Conservation (phyloP, 2,888 invertebrate species). For the Coecobrya sp. region DNA sequence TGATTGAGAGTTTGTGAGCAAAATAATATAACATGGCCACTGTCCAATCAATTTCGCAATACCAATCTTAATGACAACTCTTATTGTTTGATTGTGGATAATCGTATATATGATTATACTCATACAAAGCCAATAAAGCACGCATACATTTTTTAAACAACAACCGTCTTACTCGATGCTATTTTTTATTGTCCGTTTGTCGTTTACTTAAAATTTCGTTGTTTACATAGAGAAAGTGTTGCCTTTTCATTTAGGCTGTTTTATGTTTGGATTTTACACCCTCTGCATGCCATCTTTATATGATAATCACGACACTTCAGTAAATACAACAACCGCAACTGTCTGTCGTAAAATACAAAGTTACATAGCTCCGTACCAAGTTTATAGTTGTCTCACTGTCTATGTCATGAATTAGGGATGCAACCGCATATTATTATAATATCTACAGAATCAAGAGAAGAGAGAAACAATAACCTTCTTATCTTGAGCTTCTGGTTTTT, state of each 20-base stretch:
- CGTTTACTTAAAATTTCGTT: neutral
- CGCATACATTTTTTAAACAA: neutral
- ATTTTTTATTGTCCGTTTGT: neutral
- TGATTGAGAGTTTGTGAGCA: neutral
- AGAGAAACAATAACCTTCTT: constrained; percentile 51
- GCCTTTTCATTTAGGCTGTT: neutral
- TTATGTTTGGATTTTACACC: constrained; percentile 13
- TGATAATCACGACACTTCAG: constrained; percentile 42
- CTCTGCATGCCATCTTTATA: constrained; percentile 28
- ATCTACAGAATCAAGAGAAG: neutral
- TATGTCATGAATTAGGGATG: neutral
- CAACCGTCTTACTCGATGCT: neutral
- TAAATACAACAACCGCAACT: neutral
- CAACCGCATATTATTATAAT: neutral
- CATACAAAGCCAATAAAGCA: too few species aligned
- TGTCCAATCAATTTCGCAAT: constrained; percentile 48
- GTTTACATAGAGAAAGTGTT: constrained; percentile 64
- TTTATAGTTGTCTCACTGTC: neutral
- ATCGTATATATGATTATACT: neutral
- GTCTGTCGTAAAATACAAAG: neutral
- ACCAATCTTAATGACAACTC: constrained; percentile 40
- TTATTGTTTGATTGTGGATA: neutral
- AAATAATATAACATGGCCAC: constrained; percentile 33
- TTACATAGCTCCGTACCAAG: neutral
- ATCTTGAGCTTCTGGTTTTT: constrained; percentile 66